Percentiles rank a stretch among this genome's conserved stretches.
Evolutionary conservation across 2,888 invertebrate genomes (phyloP).

Genomic region (Spialia ferax): DNA sequence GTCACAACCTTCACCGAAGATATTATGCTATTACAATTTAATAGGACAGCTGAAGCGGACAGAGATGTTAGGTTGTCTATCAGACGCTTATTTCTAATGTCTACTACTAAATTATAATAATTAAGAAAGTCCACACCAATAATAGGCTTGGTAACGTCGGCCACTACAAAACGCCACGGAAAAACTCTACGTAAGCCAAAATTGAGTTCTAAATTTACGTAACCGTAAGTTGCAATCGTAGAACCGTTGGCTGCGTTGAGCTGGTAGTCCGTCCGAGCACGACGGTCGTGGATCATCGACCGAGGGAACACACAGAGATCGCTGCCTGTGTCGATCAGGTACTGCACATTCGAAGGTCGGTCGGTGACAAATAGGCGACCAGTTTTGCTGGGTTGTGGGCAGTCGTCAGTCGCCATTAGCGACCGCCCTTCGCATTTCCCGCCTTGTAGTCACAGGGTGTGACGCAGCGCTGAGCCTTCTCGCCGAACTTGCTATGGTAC

Average conservation of each 20-base stretch:
- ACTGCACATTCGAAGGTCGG: constrained; percentile 40
- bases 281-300: constrained; percentile 41
- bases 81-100: constrained; percentile 48
- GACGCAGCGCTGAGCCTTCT: not conserved
- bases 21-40: not conserved
- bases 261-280: constrained; percentile 45
- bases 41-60: constrained; percentile 17
- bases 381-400: constrained; percentile 31
- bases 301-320: constrained; percentile 47
- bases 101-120: constrained; percentile 53
- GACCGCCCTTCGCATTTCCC: constrained; percentile 48
- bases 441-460: constrained; percentile 19
- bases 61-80: constrained; percentile 44
- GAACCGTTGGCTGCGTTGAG: constrained; percentile 56
- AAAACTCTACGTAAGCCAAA: not conserved
- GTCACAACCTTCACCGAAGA: not conserved
- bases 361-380: constrained; percentile 49
- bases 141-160: constrained; percentile 50
- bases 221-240: constrained; percentile 54
- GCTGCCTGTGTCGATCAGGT: constrained; percentile 38
- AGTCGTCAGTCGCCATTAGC: constrained; percentile 50
- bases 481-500: constrained; percentile 3
- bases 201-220: constrained; percentile 20
- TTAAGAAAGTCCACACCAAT: constrained; percentile 57
- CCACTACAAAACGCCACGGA: not conserved